Conservation (phyloP, 2,113 vertebrate genomes). For the Rhinopomastus cyanomelas region DNA sequence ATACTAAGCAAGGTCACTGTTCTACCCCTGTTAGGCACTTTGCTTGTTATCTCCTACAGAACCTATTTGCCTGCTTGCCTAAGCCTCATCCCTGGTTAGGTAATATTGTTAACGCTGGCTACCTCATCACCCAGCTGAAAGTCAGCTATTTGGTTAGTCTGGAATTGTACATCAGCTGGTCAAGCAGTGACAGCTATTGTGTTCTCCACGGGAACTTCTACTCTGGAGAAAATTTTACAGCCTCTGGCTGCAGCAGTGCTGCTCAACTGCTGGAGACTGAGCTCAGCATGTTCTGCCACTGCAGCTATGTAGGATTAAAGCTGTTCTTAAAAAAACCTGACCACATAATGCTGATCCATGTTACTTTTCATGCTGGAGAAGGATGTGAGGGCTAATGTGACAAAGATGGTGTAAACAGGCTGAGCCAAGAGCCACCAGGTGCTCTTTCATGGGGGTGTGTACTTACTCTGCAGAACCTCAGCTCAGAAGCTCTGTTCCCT, state of each 20-base stretch:
- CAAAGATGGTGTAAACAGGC: fast-evolving
- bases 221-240: fast-evolving
- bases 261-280: not conserved
- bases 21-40: too few species aligned
- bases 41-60: too few species aligned
- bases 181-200: not conserved
- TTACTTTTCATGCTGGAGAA: not conserved
- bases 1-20: too few species aligned
- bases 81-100: too few species aligned
- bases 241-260: not conserved
- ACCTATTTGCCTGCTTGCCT: too few species aligned
- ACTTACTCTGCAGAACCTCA: not conserved
- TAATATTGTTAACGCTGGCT: too few species aligned
- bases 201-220: not conserved
- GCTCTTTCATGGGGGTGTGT: fast-evolving
- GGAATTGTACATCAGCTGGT: slow-evolving; percentile 18
- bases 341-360: fast-evolving
- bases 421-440: not conserved
- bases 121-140: slow-evolving; percentile 18
- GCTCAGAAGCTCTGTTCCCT: not conserved
- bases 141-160: slow-evolving; percentile 26
- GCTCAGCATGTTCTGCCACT: not conserved
- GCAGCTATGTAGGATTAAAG: not conserved
- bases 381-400: not conserved
- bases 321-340: not conserved